These are phyloP conservation scores for Ophiodon elongatus DNA, from an alignment of 2,113 vertebrate genomes.

Conservation along the genomic window DNA sequence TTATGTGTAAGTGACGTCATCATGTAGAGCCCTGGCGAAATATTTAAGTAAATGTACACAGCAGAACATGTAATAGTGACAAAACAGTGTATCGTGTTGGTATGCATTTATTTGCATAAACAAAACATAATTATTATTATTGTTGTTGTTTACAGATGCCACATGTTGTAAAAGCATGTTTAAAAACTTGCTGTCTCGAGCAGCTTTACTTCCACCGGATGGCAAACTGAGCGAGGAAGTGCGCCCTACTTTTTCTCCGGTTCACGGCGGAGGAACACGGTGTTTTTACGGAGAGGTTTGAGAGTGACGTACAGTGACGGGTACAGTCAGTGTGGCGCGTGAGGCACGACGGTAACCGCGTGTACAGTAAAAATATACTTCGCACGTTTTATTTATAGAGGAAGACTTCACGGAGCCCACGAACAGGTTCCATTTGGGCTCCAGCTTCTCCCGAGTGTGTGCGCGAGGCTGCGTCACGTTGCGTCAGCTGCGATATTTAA, in stretches of 20 bases:
- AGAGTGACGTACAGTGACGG: constrained; percentile 63
- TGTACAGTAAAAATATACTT: background rate
- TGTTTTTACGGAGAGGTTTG: constrained; percentile 82
- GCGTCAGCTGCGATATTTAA: constrained; percentile 66
- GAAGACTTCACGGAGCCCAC: rapidly evolving
- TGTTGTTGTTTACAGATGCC: background rate
- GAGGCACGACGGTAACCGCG: constrained; percentile 21
- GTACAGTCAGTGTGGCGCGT: constrained; percentile 26
- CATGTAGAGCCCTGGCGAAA: background rate
- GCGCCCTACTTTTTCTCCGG: constrained; percentile 71
- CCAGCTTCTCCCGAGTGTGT: background rate
- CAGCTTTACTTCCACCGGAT: background rate
- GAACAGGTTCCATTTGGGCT: background rate
- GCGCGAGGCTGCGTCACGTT: constrained; percentile 49
- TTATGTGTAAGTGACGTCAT: background rate
- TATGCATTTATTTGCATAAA: no score
- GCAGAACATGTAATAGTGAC: background rate
- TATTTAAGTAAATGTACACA: background rate
- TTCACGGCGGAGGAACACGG: constrained; percentile 75
- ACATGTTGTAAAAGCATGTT: background rate
- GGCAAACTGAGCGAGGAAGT: background rate
- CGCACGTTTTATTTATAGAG: background rate
- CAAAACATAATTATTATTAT: background rate
- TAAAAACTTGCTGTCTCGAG: background rate
- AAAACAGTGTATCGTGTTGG: background rate